Conservation (phyloP, 1,140 invertebrate genomes). For the Drosophila bifasciata region DNA sequence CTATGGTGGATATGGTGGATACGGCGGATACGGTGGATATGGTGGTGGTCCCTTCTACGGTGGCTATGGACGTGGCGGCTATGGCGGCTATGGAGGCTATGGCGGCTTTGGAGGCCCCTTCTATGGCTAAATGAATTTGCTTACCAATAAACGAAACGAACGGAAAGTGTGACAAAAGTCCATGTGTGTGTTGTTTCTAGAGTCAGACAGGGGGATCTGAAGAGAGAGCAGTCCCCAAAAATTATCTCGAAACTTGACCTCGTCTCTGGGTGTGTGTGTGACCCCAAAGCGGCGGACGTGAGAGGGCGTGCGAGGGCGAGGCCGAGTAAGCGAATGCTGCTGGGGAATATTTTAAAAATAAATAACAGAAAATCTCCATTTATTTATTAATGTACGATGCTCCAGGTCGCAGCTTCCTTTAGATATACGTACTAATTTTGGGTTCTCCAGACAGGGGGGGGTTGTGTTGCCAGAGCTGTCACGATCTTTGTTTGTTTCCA, state of each 20-base stretch:
- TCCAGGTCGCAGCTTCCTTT: conserved; percentile 44
- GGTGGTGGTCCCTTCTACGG: conserved; percentile 3
- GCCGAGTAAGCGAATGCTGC: conserved; percentile 2
- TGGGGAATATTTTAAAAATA: conserved; percentile 71
- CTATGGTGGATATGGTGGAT: conserved; percentile 18
- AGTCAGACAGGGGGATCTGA: conserved; percentile 2
- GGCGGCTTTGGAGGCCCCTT: background rate
- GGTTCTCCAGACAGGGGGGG: conserved; percentile 24
- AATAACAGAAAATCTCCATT: conserved; percentile 74
- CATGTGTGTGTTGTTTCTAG: conserved; percentile 1
- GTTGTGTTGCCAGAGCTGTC: conserved; percentile 66
- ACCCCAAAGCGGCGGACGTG: conserved; percentile 45
- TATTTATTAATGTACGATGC: conserved; percentile 71
- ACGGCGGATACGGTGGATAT: conserved; percentile 11
- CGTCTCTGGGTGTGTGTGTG: conserved; percentile 42
- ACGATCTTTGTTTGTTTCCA: conserved; percentile 48
- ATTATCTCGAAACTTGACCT: conserved; percentile 64
- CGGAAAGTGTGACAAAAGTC: conserved; percentile 4
- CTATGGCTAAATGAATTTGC: conserved; percentile 10
- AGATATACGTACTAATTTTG: conserved; percentile 57
- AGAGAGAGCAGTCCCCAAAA: conserved; percentile 30
- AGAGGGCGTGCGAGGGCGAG: conserved; percentile 15
- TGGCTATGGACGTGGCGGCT: conserved; percentile 26
- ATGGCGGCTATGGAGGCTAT: conserved; percentile 28
- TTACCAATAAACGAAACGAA: conserved; percentile 40